A percentile compares a stretch with the other conserved stretches of the same genome.
Evolutionary conservation across 1,140 invertebrate genomes (phyloP).

Genomic region (Drusus annulatus): DNA sequence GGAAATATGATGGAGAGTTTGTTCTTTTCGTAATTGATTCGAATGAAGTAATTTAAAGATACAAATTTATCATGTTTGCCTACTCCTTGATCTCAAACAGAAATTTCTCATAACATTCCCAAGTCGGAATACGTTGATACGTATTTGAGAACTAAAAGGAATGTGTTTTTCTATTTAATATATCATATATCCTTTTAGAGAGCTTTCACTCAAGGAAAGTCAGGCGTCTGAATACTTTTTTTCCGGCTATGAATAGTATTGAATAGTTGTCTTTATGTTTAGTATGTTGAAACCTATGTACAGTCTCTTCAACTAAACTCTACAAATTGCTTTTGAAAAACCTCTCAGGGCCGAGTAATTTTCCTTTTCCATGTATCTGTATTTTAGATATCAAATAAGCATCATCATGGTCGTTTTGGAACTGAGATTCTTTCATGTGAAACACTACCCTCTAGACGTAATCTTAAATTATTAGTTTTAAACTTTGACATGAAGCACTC

Average conservation of each 20-base stretch:
- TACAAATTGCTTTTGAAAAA: slow-evolving; percentile 38
- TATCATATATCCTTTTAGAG: neutral
- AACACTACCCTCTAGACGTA: neutral
- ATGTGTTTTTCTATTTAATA: neutral
- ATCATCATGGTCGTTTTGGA: slow-evolving; percentile 8
- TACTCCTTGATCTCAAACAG: neutral
- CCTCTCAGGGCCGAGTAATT: slow-evolving; percentile 2
- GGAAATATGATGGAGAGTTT: no score
- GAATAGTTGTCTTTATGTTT: no score
- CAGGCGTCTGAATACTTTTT: neutral
- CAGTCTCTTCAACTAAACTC: slow-evolving; percentile 30
- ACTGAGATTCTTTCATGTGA: slow-evolving; percentile 10
- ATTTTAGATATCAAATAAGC: slow-evolving; percentile 46
- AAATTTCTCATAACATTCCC: neutral
- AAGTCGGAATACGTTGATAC: neutral
- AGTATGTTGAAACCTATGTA: neutral
- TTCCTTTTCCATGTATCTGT: slow-evolving; percentile 32
- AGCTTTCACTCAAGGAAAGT: no score
- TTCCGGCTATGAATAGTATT: neutral
- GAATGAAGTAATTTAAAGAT: neutral
- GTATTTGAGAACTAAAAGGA: neutral
- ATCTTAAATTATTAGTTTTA: slow-evolving; percentile 30
- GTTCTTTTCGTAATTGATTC: neutral
- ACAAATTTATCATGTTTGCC: neutral
- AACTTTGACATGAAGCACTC: no score